phyloP scores from a whole-genome alignment of 1,140 invertebrate genomes.

The Leptoteleia sp. region DNA sequence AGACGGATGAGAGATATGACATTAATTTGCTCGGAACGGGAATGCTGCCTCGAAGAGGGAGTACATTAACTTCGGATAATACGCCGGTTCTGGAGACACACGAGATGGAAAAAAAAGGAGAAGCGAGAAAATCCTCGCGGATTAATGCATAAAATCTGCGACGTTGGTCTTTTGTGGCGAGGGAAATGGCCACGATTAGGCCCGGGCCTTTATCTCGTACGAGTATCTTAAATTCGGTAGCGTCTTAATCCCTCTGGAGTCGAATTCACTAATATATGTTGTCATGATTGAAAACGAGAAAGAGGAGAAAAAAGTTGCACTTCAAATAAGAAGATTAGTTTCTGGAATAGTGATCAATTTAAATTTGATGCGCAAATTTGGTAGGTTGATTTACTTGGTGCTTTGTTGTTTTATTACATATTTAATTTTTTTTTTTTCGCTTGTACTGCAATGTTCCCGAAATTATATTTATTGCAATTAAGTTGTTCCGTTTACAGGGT shows the following conservation, averaged over 20 bases:
- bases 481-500: neutral
- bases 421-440: too few relatives aligned
- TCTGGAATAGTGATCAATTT: too few relatives aligned
- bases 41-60: constrained; percentile 36
- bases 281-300: too few relatives aligned
- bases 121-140: constrained; percentile 37
- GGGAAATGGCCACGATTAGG: constrained; percentile 33
- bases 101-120: constrained; percentile 42
- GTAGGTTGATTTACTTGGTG: too few relatives aligned
- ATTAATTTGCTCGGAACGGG: constrained; percentile 62
- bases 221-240: constrained; percentile 18
- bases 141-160: constrained; percentile 26
- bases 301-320: too few relatives aligned
- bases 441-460: too few relatives aligned
- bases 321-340: too few relatives aligned
- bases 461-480: too few relatives aligned
- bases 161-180: constrained; percentile 1
- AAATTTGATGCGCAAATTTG: too few relatives aligned
- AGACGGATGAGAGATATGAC: constrained; percentile 61
- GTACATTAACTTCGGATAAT: constrained; percentile 61
- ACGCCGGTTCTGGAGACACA: constrained; percentile 30
- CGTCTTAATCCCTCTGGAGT: neutral
- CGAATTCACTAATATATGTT: constrained; percentile 9
- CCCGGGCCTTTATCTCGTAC: neutral
- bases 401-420: too few relatives aligned